Conservation (phyloP, 1,140 invertebrate genomes). For the Chymomyza costata region DNA sequence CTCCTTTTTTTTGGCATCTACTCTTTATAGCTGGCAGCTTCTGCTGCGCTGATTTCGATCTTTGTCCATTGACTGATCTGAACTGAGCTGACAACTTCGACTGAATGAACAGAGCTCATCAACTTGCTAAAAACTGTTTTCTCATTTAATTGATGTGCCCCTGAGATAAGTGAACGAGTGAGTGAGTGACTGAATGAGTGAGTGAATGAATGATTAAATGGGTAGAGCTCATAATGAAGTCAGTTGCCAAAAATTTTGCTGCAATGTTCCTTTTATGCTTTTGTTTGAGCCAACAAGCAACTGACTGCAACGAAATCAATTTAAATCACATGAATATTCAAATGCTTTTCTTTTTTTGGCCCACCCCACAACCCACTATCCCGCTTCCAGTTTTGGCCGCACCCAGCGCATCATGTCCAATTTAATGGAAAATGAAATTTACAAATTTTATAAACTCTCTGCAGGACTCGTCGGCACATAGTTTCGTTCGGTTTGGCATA, state of each 20-base stretch:
- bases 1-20: too few relatives aligned
- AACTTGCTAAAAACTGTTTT: constrained; percentile 39
- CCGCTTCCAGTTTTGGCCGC: background rate
- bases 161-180: background rate
- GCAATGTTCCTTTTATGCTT: constrained; percentile 8
- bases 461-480: background rate
- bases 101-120: too few relatives aligned
- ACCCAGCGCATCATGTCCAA: constrained; percentile 16
- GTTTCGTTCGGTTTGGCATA: constrained; percentile 8
- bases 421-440: constrained; percentile 43
- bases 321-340: constrained; percentile 14
- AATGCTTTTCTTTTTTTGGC: background rate
- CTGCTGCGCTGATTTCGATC: constrained; percentile 44
- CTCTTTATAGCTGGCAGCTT: too few relatives aligned
- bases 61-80: constrained; percentile 12
- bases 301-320: constrained; percentile 25
- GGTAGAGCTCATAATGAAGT: too few relatives aligned
- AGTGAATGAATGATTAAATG: too few relatives aligned
- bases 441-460: constrained; percentile 27
- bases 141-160: constrained; percentile 36
- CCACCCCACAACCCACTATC: background rate
- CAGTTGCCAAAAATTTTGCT: too few relatives aligned
- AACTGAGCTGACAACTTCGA: constrained; percentile 17
- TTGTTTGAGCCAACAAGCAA: constrained; percentile 11
- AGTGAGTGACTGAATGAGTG: background rate